Evolutionary conservation across 2,888 invertebrate species (phyloP), one percentile per base, ranked within the genome.

Genomic region (Caenorhabditis virilis): DNA sequence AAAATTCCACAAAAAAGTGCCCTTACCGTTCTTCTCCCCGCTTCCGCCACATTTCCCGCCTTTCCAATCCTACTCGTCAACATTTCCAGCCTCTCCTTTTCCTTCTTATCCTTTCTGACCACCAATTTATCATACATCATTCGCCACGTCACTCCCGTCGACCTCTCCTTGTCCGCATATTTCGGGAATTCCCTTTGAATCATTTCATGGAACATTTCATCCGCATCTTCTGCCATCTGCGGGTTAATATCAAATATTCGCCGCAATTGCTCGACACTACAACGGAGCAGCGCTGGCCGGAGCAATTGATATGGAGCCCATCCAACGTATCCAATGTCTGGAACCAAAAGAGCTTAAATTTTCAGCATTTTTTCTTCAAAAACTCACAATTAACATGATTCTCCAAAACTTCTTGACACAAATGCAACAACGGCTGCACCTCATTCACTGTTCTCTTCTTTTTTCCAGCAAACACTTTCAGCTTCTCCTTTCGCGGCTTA

Each of bases 381-480:
- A n/a, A n/a, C 60, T 33, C 15, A 61, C 61, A 25, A 23, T 54
- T 23, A 13, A 63, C 39, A 50, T 63, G 53, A 7, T 42, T 26
- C 2, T 43, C 25, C 15, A 64, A 45, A 27, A 56, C 59, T 25
- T 30, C 18, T 49, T 64, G 64, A 30, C 64, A 59, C 43, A 64
- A 23, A 7, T 25, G 30, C 22, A 64, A 23, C 11, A 64, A 18
- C 20, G 46, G 22, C 5, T 49, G 46, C 6, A 64, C 52, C n/a
- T 42, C 52, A 15, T 64, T 52, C 9, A 48, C 43, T 13, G 53
- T 11, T 18, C 38, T 55, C n/a, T 23, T 47, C 1, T 41, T 38
- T 23, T 59, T 23, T 48, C 64, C 64, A n/a, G 64, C 64, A 33
- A 64, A 64, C 25, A 64, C 64, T 39, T 59, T 64, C 36, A 50